Evolutionary conservation across 2,888 invertebrate genomes (phyloP).

Genomic region (Parascotia fuliginaria): DNA sequence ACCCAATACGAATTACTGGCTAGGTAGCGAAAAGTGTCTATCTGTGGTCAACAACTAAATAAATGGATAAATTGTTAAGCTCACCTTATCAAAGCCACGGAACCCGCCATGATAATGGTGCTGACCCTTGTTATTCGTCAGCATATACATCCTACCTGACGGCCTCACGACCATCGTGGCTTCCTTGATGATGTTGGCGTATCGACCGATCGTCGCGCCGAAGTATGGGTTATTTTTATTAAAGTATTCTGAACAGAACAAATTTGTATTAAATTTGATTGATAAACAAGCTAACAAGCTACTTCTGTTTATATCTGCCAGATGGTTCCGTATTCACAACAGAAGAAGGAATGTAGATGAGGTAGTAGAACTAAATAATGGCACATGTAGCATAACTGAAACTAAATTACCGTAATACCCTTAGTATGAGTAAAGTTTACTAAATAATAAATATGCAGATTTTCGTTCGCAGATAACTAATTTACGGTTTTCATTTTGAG

Average conservation of each 20-base stretch:
- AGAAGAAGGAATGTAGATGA: too few relatives aligned
- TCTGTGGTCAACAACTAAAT: background rate
- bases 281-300: too few relatives aligned
- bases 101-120: conserved; percentile 94
- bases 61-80: background rate
- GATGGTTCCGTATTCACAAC: too few relatives aligned
- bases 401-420: too few relatives aligned
- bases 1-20: too few relatives aligned
- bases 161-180: conserved; percentile 89
- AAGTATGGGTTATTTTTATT: conserved; percentile 91
- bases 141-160: conserved; percentile 87
- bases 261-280: background rate
- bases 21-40: too few relatives aligned
- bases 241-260: conserved; percentile 86
- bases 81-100: conserved; percentile 91
- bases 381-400: too few relatives aligned
- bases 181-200: conserved; percentile 92
- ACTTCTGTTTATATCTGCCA: too few relatives aligned
- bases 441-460: too few relatives aligned
- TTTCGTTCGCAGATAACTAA: background rate
- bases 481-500: background rate
- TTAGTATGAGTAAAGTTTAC: too few relatives aligned
- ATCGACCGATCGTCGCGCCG: conserved; percentile 94
- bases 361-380: too few relatives aligned
- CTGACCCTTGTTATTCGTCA: conserved; percentile 90